phyloP scores from a whole-genome alignment of 1,140 invertebrate genomes.

The Pachyrhynchus sulphureomaculatus region DNA sequence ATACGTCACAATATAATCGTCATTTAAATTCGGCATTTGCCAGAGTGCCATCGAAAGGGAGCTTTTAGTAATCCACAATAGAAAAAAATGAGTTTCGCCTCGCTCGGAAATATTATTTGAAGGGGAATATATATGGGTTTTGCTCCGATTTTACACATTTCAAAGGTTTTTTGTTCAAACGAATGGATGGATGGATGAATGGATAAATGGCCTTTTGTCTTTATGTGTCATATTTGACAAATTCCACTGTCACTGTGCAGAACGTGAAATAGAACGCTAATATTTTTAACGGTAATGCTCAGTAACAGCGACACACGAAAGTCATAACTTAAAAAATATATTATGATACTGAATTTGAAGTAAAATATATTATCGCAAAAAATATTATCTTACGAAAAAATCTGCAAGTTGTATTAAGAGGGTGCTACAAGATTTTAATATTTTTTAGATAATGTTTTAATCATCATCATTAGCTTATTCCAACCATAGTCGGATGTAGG shows the following conservation, averaged over 20 bases:
- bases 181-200: too few species aligned
- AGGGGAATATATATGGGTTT: background rate
- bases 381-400: too few species aligned
- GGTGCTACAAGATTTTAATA: too few species aligned
- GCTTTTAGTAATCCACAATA: background rate
- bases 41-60: background rate
- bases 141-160: constrained; percentile 1
- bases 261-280: constrained; percentile 1
- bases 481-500: too few species aligned
- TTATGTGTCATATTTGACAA: background rate
- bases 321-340: too few species aligned
- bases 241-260: background rate
- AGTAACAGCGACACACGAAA: background rate
- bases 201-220: constrained; percentile 7
- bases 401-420: too few species aligned
- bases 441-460: too few species aligned
- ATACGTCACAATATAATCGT: too few species aligned
- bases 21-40: background rate
- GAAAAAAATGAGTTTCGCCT: background rate
- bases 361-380: too few species aligned
- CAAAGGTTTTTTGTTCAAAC: background rate
- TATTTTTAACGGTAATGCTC: background rate
- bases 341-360: too few species aligned
- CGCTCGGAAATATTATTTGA: background rate
- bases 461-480: too few species aligned